phyloP scores from a whole-genome alignment of 2,113 vertebrate species.

The Nothocercus julius region DNA sequence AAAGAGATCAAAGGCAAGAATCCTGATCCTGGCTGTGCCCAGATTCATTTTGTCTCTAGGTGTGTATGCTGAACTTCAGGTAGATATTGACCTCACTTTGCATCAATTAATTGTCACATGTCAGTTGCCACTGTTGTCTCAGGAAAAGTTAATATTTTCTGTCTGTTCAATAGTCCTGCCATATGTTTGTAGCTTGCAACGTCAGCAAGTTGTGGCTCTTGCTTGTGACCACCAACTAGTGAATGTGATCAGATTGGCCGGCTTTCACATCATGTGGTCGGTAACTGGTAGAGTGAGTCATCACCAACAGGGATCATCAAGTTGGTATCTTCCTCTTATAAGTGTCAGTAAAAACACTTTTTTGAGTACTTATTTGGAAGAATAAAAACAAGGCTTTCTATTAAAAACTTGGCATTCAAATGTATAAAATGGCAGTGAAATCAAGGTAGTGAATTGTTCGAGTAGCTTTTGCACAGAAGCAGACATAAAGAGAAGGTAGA shows the following conservation, averaged over 20 bases:
- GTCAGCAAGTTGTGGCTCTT: background rate
- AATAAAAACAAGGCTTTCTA: background rate
- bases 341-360: background rate
- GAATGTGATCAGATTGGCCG: background rate
- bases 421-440: background rate
- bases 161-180: background rate
- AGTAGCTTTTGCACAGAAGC: background rate
- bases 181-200: background rate
- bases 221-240: background rate
- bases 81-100: slow-evolving; percentile 25
- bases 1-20: background rate
- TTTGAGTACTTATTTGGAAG: background rate
- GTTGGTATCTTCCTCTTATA: background rate
- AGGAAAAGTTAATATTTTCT: slow-evolving; percentile 25
- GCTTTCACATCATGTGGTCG: background rate
- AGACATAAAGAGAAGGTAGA: background rate
- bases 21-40: background rate
- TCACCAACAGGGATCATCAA: background rate
- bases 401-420: background rate
- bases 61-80: slow-evolving; percentile 20
- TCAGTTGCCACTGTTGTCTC: slow-evolving; percentile 3
- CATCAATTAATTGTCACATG: slow-evolving; percentile 5
- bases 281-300: background rate
- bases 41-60: slow-evolving; percentile 20
- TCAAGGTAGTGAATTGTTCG: background rate